Base-by-base conservation (phyloP, 2,797 vertebrate genomes). In the Gobionotothen gibberifrons region DNA sequence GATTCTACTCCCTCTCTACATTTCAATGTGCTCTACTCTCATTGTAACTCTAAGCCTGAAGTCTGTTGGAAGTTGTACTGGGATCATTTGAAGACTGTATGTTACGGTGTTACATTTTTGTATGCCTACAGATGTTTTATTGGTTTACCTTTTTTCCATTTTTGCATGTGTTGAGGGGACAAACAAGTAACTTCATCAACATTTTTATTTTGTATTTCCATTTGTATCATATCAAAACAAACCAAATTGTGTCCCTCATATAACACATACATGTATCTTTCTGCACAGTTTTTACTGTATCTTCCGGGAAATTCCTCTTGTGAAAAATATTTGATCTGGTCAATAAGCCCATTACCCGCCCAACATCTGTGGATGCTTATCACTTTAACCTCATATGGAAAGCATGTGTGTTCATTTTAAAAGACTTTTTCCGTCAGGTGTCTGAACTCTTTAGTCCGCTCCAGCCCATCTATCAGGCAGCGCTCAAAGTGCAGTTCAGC, bases 1-100 rank as follows among this genome's bases (percentile, higher is more conserved):
- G 53, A 79, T 44, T 76, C 56, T 58, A 48, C 19, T 21, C 70
- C 75, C 56, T 42, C 55, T 58, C 71, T 75, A 55, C 64, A 66
- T 82, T 64, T 81, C 54, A 71, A 12, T 52, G 6, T 17, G 21
- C 46, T 56, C 8, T 16, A 42, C 42, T 39, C 54, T 69, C 36
- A 56, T 7, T 15, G 21, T 52, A 70, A 74, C 64, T 39, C 55
- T 5, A 61, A 57, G 26, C 47, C 42, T 53, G 13, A 26, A 49
- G 6, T 70, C 42, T 49, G 16, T 10, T 61, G 61, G 9, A 70
- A 66, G 14, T 36, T 79, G 19, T 39, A 36, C 64, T 59, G 59
- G 61, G 67, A 39, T 5, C 7, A 46, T 69, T 74, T 64, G 42
- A 7, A 69, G 51, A 72, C 78, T 68, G 5, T 22, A 54, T 11